Conservation (phyloP, 1,140 invertebrate species). For the Augochlora pura region DNA sequence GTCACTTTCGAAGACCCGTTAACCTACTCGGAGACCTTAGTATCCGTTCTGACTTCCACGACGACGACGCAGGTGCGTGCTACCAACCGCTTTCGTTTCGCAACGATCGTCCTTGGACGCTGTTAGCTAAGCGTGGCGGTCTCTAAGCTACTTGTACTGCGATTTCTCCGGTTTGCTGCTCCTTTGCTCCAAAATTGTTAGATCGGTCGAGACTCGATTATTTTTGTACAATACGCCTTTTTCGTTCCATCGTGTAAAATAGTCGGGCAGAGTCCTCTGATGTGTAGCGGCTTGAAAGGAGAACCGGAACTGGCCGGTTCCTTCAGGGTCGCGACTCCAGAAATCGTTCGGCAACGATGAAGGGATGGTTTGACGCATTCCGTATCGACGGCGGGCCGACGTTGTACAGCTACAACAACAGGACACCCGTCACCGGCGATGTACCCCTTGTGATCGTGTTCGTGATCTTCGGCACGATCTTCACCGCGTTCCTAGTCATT, state of each 20-base stretch:
- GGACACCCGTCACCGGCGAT: slow-evolving; percentile 95
- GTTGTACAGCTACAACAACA: slow-evolving; percentile 94
- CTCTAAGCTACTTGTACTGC: no score
- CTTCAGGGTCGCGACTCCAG: background rate
- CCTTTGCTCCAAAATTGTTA: no score
- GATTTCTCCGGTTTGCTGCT: no score
- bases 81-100: slow-evolving; percentile 11
- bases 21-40: slow-evolving; percentile 77
- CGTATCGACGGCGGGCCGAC: slow-evolving; percentile 95
- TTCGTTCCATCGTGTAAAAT: no score
- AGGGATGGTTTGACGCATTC: slow-evolving; percentile 96
- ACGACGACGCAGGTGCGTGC: slow-evolving; percentile 14
- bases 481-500: slow-evolving; percentile 94
- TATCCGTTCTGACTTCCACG: slow-evolving; percentile 37
- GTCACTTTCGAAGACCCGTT: slow-evolving; percentile 74
- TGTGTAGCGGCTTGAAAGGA: slow-evolving; percentile 46
- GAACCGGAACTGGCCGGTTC: slow-evolving; percentile 43
- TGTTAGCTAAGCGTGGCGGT: slow-evolving; percentile 6
- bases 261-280: slow-evolving; percentile 62
- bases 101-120: slow-evolving; percentile 56
- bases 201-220: no score
- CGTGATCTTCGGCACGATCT: slow-evolving; percentile 93
- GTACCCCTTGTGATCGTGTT: slow-evolving; percentile 91
- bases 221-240: no score
- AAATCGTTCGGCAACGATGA: slow-evolving; percentile 82